Evolutionary conservation across 2,888 invertebrate genomes (phyloP).

Genomic region (Selenia dentaria): DNA sequence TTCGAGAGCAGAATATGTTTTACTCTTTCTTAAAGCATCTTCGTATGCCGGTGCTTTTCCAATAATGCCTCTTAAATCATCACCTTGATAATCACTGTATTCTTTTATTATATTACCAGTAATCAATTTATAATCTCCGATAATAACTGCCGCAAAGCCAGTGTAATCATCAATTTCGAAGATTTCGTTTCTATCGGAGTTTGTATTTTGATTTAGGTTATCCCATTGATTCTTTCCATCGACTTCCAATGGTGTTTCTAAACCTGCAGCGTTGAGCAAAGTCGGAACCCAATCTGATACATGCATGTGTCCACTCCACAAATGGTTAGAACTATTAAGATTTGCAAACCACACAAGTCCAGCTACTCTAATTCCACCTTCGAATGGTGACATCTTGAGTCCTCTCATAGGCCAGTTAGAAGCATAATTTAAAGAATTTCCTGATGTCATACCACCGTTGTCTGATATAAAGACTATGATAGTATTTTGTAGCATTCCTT

Average conservation of each 20-base stretch:
- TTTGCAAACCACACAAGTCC: constrained; percentile 88
- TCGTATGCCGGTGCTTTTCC: constrained; percentile 52
- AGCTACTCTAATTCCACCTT: constrained; percentile 92
- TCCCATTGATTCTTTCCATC: constrained; percentile 71
- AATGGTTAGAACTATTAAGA: constrained; percentile 63
- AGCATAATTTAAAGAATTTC: constrained; percentile 88
- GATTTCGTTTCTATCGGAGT: constrained; percentile 54
- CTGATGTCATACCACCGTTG: constrained; percentile 93
- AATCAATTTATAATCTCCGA: constrained; percentile 62
- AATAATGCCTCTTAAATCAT: constrained; percentile 53
- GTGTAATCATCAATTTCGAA: constrained; percentile 65
- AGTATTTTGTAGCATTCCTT: constrained; percentile 90
- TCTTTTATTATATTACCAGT: constrained; percentile 46
- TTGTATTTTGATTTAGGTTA: constrained; percentile 50
- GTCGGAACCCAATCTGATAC: constrained; percentile 94
- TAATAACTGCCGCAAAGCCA: constrained; percentile 56
- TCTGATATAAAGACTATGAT: constrained; percentile 94
- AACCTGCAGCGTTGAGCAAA: constrained; percentile 68
- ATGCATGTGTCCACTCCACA: constrained; percentile 86
- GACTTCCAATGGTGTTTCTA: constrained; percentile 47
- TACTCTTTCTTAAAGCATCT: constrained; percentile 49
- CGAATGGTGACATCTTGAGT: constrained; percentile 90
- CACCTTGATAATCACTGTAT: constrained; percentile 56
- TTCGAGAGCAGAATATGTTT: constrained; percentile 47
- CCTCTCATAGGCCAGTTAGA: constrained; percentile 93